A percentile compares a stretch with the other conserved stretches of the same genome.
Evolutionary conservation across 2,113 vertebrate species (phyloP).

Genomic region (Dendrocopos noguchii): DNA sequence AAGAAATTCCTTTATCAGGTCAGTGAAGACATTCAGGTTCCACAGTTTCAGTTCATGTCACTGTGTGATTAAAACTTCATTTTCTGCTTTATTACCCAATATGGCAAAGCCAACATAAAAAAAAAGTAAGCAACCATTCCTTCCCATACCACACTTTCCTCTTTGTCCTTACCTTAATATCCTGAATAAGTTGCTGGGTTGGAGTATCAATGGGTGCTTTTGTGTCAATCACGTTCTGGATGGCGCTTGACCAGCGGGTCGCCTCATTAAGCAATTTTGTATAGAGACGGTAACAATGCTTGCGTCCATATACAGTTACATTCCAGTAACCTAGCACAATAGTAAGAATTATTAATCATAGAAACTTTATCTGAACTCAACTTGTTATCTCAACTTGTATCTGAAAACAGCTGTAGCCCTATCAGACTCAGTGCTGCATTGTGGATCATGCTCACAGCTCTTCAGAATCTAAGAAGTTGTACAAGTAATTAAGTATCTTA

Average conservation of each 20-base stretch:
- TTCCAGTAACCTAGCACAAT: conserved; percentile 90
- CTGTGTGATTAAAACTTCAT: neutral
- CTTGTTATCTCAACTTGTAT: neutral
- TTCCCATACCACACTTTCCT: neutral
- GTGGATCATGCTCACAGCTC: neutral
- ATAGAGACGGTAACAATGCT: conserved; percentile 93
- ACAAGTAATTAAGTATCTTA: accelerated
- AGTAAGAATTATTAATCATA: neutral
- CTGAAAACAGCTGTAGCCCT: neutral
- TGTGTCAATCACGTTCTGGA: conserved; percentile 95
- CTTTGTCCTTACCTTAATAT: conserved; percentile 87
- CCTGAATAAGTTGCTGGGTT: conserved; percentile 95
- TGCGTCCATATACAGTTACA: conserved; percentile 90
- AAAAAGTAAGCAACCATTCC: neutral
- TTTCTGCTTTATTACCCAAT: neutral
- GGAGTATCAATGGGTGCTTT: conserved; percentile 95
- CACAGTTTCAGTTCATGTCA: neutral
- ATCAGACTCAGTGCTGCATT: neutral
- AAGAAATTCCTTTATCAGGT: neutral
- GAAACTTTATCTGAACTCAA: neutral
- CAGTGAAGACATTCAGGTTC: neutral
- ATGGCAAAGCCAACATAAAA: neutral
- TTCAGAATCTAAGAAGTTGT: neutral
- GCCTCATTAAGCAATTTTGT: conserved; percentile 95
- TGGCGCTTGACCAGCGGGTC: conserved; percentile 88